A percentile compares a stretch with the other conserved stretches of the same genome.
Conservation (phyloP, 2,888 invertebrate species). For the Trachelus iudaicus region DNA sequence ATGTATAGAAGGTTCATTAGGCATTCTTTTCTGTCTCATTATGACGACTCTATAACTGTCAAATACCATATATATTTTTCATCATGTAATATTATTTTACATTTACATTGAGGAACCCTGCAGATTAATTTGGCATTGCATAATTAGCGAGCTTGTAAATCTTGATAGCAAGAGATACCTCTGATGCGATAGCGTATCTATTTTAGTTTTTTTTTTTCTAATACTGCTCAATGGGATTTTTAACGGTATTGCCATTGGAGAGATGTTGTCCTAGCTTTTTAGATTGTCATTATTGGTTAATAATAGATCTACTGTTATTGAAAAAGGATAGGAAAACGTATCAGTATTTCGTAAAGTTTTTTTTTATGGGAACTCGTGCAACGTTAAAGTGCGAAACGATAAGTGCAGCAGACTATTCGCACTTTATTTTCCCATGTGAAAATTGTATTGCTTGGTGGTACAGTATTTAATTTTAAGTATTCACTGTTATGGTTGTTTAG, state of each 20-base stretch:
- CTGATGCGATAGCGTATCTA: not conserved
- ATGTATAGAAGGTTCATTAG: constrained; percentile 27
- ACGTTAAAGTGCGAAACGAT: not conserved
- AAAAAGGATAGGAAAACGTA: not conserved
- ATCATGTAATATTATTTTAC: not conserved
- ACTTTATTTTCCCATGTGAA: constrained; percentile 2
- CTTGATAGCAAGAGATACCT: not conserved
- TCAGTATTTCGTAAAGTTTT: not conserved
- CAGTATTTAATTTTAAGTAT: constrained; percentile 7
- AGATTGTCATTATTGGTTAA: not conserved
- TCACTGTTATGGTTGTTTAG: not conserved
- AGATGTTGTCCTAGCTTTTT: not conserved
- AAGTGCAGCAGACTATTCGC: not conserved
- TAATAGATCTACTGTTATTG: not conserved
- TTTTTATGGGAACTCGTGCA: not conserved
- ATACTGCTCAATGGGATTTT: not conserved
- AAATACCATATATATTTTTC: not conserved
- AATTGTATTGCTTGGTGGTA: constrained; percentile 18
- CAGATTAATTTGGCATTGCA: not conserved
- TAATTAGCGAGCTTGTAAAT: not conserved
- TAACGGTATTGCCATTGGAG: not conserved
- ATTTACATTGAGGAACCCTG: not conserved
- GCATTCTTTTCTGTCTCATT: not conserved
- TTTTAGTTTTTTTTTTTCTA: not conserved
- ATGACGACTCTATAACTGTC: not conserved